Evolutionary conservation across 2,113 vertebrate genomes (phyloP).

Genomic region (Calyptommatus sinebrachiatus): DNA sequence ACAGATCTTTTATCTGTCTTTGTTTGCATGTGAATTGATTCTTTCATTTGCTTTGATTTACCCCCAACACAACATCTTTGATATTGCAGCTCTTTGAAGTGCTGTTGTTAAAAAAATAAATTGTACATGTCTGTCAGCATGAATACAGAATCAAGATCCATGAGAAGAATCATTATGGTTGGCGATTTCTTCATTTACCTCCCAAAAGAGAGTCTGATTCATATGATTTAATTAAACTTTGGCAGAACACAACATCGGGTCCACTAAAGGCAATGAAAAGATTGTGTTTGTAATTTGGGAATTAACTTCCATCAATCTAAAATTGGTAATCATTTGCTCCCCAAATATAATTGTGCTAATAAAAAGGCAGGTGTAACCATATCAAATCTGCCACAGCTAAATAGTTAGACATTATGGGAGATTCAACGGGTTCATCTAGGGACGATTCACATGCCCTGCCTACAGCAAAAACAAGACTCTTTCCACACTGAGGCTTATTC

Average conservation of each 20-base stretch:
- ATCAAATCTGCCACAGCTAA: too few relatives aligned
- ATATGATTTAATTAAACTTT: not conserved
- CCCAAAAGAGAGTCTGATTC: not conserved
- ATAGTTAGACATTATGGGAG: too few relatives aligned
- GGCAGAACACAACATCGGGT: not conserved
- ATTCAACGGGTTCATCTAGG: too few relatives aligned
- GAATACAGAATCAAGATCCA: constrained; percentile 40
- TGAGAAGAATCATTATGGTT: constrained; percentile 25
- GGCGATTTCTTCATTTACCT: not conserved
- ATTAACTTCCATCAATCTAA: not conserved
- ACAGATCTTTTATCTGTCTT: constrained; percentile 46
- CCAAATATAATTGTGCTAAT: not conserved
- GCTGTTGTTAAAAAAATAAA: constrained; percentile 39
- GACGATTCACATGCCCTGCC: too few relatives aligned
- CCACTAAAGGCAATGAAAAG: not conserved
- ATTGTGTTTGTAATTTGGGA: not conserved
- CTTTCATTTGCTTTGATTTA: constrained; percentile 26
- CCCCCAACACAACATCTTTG: constrained; percentile 45
- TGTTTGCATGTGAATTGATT: constrained; percentile 5
- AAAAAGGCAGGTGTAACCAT: too few relatives aligned
- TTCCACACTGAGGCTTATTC: too few relatives aligned
- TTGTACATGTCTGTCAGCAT: constrained; percentile 32
- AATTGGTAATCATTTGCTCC: not conserved
- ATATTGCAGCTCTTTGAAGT: constrained; percentile 50
- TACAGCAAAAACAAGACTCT: too few relatives aligned